Conservation (phyloP, 1,140 invertebrate genomes). For the Apis florea region DNA sequence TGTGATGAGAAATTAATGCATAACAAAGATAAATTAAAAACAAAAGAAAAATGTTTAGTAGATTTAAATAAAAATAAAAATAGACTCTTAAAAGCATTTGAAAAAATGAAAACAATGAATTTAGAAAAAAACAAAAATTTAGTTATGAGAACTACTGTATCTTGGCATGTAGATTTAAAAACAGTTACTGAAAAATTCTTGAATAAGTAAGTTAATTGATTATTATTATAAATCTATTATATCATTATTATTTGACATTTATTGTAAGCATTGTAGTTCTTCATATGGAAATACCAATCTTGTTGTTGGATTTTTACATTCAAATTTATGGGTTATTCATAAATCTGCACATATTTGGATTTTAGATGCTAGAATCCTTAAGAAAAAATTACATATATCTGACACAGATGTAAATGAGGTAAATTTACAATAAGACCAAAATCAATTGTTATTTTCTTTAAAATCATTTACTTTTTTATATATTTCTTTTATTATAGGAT, state of each 20-base stretch:
- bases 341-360: constrained; percentile 63
- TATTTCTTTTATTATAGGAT: constrained; percentile 55
- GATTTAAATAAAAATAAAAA: constrained; percentile 59
- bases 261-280: constrained; percentile 42
- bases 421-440: constrained; percentile 19
- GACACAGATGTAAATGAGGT: constrained; percentile 47
- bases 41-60: constrained; percentile 41
- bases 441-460: neutral
- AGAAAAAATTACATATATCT: constrained; percentile 55
- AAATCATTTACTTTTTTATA: neutral
- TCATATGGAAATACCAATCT: constrained; percentile 34
- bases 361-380: constrained; percentile 58
- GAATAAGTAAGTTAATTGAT: constrained; percentile 37
- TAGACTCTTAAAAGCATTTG: constrained; percentile 62
- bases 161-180: constrained; percentile 62
- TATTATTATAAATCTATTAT: constrained; percentile 4
- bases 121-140: constrained; percentile 50
- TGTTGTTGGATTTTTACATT: constrained; percentile 63
- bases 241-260: constrained; percentile 31
- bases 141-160: constrained; percentile 60
- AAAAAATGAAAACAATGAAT: constrained; percentile 67
- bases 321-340: constrained; percentile 65
- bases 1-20: constrained; percentile 36
- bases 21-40: constrained; percentile 10
- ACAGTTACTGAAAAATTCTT: constrained; percentile 51